These are phyloP conservation scores for Orthonevra nobilis DNA, from an alignment of 2,888 invertebrate genomes.

Conservation along the genomic window DNA sequence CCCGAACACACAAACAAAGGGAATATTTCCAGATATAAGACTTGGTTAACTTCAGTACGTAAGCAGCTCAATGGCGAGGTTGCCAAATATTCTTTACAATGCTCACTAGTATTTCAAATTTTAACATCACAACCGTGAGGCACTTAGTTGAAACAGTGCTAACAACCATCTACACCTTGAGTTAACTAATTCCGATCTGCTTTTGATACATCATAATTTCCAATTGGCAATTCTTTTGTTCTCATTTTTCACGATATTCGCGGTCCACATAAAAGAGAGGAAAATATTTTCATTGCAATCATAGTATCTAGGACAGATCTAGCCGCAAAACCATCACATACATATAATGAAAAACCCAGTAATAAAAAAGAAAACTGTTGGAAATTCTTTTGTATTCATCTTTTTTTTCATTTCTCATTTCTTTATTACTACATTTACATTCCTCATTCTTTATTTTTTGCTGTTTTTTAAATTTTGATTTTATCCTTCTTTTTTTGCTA, in stretches of 20 bases:
- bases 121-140: too few relatives aligned
- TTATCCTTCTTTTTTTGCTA: conserved; percentile 18
- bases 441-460: background rate
- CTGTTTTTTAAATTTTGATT: conserved; percentile 9
- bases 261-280: conserved; percentile 2
- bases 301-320: conserved; percentile 43
- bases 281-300: conserved; percentile 32
- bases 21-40: too few relatives aligned
- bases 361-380: conserved; percentile 12
- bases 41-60: too few relatives aligned
- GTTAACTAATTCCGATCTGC: too few relatives aligned
- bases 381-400: background rate
- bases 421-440: conserved; percentile 27
- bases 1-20: too few relatives aligned
- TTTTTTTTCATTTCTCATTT: conserved; percentile 34
- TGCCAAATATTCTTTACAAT: too few relatives aligned
- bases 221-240: conserved; percentile 10
- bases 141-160: background rate
- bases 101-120: too few relatives aligned
- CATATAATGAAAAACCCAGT: background rate
- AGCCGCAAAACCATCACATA: conserved; percentile 10
- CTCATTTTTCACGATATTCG: background rate
- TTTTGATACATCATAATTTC: background rate
- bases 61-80: too few relatives aligned
- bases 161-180: too few relatives aligned